A percentile compares a stretch with the other conserved stretches of the same genome.
These are phyloP conservation scores for Lepidothrix coronata DNA, from an alignment of 2,113 vertebrate genomes.

Conservation along the genomic window DNA sequence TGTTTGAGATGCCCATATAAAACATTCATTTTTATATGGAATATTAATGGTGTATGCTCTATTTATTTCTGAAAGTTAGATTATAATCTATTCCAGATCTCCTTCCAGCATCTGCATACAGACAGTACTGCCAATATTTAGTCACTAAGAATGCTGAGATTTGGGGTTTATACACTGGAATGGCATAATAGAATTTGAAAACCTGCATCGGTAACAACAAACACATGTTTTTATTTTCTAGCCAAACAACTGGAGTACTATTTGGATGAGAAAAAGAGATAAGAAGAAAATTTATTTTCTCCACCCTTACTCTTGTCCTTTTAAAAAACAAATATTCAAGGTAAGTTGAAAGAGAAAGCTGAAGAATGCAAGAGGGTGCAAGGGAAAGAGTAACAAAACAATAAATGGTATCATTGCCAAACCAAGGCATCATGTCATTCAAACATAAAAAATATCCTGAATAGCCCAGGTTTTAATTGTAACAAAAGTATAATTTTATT, in stretches of 20 bases:
- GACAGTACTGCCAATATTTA: conserved; percentile 49
- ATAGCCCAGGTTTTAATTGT: background rate
- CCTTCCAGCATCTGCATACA: conserved; percentile 20
- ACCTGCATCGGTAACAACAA: conserved; percentile 62
- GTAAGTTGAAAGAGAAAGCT: background rate
- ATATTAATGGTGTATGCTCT: conserved; percentile 43
- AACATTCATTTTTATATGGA: background rate
- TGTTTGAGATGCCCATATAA: background rate
- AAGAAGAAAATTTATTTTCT: background rate
- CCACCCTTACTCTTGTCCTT: background rate
- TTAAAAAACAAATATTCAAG: background rate
- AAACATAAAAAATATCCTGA: background rate
- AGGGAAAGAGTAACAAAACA: background rate
- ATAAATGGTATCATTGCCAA: background rate
- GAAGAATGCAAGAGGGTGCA: background rate
- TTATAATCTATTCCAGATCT: conserved; percentile 56
- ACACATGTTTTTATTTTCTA: conserved; percentile 61
- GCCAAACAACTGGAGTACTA: conserved; percentile 18
- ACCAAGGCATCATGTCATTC: background rate
- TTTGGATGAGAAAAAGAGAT: conserved; percentile 18
- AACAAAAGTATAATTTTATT: background rate
- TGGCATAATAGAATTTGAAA: conserved; percentile 59
- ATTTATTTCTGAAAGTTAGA: conserved; percentile 43
- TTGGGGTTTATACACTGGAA: conserved; percentile 51
- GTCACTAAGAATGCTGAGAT: conserved; percentile 50